These are phyloP conservation scores for Crocodylus rhombifer DNA, from an alignment of 2,797 vertebrate species.

Conservation along the genomic window DNA sequence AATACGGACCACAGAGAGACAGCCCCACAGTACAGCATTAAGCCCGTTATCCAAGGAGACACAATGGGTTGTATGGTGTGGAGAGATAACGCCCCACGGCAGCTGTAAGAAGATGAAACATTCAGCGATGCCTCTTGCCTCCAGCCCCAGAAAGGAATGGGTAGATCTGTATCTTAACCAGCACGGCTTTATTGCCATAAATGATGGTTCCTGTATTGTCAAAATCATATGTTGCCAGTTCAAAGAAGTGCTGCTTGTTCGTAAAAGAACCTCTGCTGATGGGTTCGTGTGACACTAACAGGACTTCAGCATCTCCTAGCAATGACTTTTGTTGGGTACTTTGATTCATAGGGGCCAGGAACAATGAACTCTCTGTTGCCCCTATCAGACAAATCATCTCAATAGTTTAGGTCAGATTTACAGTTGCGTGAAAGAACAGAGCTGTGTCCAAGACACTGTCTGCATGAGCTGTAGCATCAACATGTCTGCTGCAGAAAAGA, in stretches of 20 bases:
- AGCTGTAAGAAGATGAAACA: no score
- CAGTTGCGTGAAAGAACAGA: no score
- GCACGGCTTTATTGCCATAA: rapidly evolving
- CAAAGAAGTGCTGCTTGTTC: neutral
- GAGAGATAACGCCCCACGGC: neutral
- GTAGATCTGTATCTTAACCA: neutral
- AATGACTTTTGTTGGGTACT: neutral
- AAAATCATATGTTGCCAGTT: rapidly evolving
- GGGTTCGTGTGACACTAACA: neutral
- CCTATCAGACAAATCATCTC: neutral
- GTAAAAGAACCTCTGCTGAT: neutral
- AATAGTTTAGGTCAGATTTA: rapidly evolving
- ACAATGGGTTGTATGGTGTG: rapidly evolving
- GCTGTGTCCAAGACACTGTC: no score
- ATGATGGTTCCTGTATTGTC: neutral
- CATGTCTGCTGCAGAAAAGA: neutral
- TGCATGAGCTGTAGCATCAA: neutral
- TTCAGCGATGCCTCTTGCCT: neutral
- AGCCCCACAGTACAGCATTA: neutral
- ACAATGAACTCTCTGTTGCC: neutral
- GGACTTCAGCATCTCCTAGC: neutral
- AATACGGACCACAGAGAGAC: neutral
- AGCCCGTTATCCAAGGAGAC: neutral
- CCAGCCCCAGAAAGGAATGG: neutral
- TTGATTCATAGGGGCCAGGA: neutral